phyloP scores from a whole-genome alignment of 23 tunicate species.

The Ascidia mentula region DNA sequence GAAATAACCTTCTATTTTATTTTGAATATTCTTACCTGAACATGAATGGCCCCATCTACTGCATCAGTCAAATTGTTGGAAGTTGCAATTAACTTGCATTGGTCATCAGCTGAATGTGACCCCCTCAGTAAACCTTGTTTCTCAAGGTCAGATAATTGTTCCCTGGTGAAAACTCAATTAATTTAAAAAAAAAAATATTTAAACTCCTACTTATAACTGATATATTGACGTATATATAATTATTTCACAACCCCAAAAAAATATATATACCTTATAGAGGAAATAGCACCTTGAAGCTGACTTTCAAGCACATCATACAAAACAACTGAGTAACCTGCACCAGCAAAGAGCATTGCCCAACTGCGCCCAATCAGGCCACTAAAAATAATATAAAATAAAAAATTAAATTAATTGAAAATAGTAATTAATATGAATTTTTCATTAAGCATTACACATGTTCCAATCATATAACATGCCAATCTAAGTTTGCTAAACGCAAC shows the following conservation, averaged over 20 bases:
- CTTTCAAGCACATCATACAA: conserved; percentile 74
- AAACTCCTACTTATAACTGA: neutral
- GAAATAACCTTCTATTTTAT: too few relatives aligned
- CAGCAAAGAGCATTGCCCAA: conserved; percentile 99
- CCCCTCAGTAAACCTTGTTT: conserved; percentile 72
- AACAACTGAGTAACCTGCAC: conserved; percentile 77
- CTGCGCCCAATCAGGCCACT: conserved; percentile 95
- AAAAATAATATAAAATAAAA: conserved; percentile 16
- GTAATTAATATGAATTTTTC: too few relatives aligned
- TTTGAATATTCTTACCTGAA: conserved; percentile 63
- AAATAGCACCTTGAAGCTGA: conserved; percentile 53
- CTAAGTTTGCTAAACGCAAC: too few relatives aligned
- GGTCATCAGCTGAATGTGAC: conserved; percentile 55
- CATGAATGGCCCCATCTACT: conserved; percentile 66
- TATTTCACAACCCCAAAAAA: too few relatives aligned
- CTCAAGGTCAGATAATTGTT: conserved; percentile 64
- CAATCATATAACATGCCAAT: too few relatives aligned
- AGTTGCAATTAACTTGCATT: conserved; percentile 48
- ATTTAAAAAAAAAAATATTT: too few relatives aligned
- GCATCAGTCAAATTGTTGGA: conserved; percentile 48
- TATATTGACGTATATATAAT: too few relatives aligned
- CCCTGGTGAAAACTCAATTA: neutral
- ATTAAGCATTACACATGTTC: too few relatives aligned
- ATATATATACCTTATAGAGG: conserved; percentile 23
- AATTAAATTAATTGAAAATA: neutral